Conservation (phyloP, 2,113 vertebrate species). For the Galbula dea region DNA sequence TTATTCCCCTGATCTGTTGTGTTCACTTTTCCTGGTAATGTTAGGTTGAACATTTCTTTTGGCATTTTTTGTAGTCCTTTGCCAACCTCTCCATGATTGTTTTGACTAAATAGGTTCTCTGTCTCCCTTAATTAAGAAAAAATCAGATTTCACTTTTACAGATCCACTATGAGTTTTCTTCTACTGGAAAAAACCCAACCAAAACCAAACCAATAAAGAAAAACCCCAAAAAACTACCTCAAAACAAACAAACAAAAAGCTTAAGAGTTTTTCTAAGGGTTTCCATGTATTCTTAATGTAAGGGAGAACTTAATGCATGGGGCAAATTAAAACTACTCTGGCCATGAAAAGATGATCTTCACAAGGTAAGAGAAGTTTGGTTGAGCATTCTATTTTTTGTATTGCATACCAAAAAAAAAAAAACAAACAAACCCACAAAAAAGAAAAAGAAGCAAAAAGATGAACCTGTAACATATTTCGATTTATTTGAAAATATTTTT, state of each 20-base stretch:
- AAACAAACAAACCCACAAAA: no score
- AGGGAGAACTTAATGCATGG: background rate
- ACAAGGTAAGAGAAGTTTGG: background rate
- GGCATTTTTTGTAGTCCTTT: background rate
- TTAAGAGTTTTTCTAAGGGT: no score
- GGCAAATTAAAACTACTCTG: background rate
- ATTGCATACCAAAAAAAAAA: no score
- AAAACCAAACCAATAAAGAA: no score
- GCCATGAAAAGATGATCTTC: background rate
- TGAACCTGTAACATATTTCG: background rate
- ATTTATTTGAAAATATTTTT: background rate
- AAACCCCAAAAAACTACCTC: no score
- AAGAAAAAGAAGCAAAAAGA: background rate
- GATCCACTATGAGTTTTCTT: no score
- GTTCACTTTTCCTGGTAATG: background rate
- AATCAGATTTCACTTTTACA: no score
- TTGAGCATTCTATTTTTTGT: background rate
- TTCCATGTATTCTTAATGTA: background rate
- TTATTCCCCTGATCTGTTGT: background rate
- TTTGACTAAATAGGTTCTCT: background rate
- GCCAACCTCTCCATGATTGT: background rate
- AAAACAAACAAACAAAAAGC: no score
- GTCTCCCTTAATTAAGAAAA: no score
- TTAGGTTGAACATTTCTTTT: background rate
- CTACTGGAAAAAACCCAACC: no score